These are phyloP conservation scores for Gryllus bimaculatus DNA, from an alignment of 1,140 invertebrate species.

Conservation along the genomic window DNA sequence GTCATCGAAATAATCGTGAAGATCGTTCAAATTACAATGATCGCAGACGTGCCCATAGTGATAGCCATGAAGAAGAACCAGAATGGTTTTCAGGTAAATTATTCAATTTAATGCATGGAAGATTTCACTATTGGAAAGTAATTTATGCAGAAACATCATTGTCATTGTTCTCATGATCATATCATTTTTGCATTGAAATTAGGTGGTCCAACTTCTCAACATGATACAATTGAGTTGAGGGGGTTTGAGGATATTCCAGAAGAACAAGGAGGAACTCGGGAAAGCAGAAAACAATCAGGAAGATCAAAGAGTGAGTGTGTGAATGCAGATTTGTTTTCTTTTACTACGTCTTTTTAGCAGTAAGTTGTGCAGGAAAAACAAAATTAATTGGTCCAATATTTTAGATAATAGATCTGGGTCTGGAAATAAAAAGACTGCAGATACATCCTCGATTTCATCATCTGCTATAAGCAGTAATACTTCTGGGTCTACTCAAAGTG, in stretches of 20 bases:
- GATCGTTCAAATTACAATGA: conserved; percentile 26
- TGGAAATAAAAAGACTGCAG: background rate
- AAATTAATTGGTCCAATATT: background rate
- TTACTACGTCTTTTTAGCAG: background rate
- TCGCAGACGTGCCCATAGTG: conserved; percentile 36
- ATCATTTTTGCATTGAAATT: conserved; percentile 34
- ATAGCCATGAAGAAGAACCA: conserved; percentile 44
- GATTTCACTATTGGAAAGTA: no score
- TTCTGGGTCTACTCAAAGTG: background rate
- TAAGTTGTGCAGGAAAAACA: background rate
- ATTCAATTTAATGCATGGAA: no score
- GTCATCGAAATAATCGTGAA: conserved; percentile 34
- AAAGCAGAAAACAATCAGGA: conserved; percentile 28
- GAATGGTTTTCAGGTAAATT: conserved; percentile 43
- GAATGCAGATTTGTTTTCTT: background rate
- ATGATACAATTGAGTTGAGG: conserved; percentile 84
- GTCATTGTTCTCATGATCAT: no score
- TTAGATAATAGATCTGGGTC: background rate
- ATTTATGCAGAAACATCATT: no score
- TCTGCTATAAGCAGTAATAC: conserved; percentile 10
- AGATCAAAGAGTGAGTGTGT: background rate
- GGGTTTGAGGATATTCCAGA: conserved; percentile 72
- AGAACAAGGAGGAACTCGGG: conserved; percentile 31
- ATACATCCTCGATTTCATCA: background rate
- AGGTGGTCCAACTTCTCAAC: conserved; percentile 77